Conservation (phyloP, 2,113 vertebrate genomes). For the Ursus arctos region DNA sequence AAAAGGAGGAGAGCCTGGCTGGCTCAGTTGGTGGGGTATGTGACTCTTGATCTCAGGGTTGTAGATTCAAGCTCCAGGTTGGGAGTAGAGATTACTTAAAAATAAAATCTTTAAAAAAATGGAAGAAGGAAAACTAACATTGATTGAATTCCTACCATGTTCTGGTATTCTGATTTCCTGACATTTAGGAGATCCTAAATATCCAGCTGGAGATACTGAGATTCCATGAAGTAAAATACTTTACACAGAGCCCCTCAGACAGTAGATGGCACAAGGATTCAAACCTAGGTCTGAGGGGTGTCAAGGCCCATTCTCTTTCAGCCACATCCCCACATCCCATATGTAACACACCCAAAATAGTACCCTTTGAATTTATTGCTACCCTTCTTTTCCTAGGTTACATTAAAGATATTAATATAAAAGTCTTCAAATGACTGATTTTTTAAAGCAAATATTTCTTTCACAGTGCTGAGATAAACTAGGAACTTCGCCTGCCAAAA, state of each 20-base stretch:
- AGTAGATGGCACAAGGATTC: background rate
- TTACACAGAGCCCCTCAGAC: background rate
- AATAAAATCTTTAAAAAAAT: background rate
- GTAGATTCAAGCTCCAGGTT: background rate
- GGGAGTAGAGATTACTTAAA: background rate
- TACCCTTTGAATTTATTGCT: background rate
- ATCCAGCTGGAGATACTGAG: background rate
- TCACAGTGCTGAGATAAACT: background rate
- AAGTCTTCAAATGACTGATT: background rate
- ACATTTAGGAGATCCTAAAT: background rate
- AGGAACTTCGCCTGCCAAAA: background rate
- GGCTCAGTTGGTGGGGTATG: background rate
- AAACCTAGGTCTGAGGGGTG: background rate
- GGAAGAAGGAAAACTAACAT: background rate
- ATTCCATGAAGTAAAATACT: background rate
- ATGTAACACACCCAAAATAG: background rate
- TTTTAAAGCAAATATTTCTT: background rate
- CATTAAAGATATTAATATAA: background rate
- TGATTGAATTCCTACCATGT: background rate
- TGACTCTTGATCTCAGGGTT: background rate
- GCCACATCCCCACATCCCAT: rapidly evolving
- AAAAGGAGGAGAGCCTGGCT: background rate
- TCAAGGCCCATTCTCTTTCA: background rate
- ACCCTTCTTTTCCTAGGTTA: background rate
- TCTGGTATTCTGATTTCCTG: background rate